Base-by-base conservation (phyloP, 2,113 vertebrate species). In the Furnarius figulus region DNA sequence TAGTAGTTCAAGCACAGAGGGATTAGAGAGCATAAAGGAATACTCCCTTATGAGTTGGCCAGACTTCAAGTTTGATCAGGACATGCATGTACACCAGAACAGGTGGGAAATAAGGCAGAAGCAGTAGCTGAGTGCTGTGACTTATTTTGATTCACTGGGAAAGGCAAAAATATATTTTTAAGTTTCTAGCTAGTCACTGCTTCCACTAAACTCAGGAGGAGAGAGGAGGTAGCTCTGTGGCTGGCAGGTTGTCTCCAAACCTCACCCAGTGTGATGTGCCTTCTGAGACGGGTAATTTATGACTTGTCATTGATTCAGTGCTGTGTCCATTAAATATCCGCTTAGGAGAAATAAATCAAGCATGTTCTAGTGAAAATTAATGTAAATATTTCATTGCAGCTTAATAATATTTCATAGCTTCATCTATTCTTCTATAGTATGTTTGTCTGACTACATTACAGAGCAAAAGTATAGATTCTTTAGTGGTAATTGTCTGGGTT, bases 31-130 rank as follows among this genome's bases (percentile, higher is more conserved):
- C n/a, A 66, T 55, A 82, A 77, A 70, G 10, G 8, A 74, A 20
- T 61, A 8, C 6, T 59, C 35, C 42, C 46, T 1, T 18, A 50
- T 3, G 31, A 63, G 14, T 6, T 72, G 35, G 24, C 9, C 67
- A 83, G 25, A 28, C 9, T 40, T 28, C 16, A 47, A 44, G 35
- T 72, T 63, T 65, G 35, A 59, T 49, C 50, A 71, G 35, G 55
- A 67, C 35, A 3, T 7, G 10, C 2, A 25, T 24, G 10, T 2
- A 1, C 10, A 56, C 33, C 1, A 0, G 55, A 85, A 46, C 9
- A 75, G 30, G 25, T 14, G 35, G 42, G 8, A 66, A 61, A 25
- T 39, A 35, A 61, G 25, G n/a, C 14, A 15, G 40, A 83, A 61
- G 40, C 9, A 93, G 46, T 14, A 28, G 9, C 28, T 80, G 46